phyloP scores from a whole-genome alignment of 1,140 invertebrate species.

The Dendrolimus kikuchii region DNA sequence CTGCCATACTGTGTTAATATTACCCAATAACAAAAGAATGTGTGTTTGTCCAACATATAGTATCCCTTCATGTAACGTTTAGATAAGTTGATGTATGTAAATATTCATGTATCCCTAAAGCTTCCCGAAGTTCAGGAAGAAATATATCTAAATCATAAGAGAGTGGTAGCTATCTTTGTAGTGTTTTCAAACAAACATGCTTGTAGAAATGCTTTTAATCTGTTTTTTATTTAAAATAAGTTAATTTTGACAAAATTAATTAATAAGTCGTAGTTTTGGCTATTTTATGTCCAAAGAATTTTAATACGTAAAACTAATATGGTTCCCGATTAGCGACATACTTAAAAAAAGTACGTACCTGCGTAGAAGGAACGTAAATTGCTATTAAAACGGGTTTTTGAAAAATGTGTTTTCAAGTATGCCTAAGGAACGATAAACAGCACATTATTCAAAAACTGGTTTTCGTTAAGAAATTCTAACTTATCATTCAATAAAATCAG shows the following conservation, averaged over 20 bases:
- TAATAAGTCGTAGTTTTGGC: slow-evolving; percentile 44
- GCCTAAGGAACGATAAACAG: no score
- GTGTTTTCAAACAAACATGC: slow-evolving; percentile 14
- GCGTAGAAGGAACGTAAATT: no score
- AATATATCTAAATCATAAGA: slow-evolving; percentile 4
- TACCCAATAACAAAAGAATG: slow-evolving; percentile 44
- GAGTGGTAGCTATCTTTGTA: slow-evolving; percentile 14
- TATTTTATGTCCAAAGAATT: slow-evolving; percentile 50
- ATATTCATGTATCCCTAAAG: slow-evolving; percentile 9
- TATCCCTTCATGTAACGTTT: slow-evolving; percentile 11
- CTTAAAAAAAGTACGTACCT: no score
- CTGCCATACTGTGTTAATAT: slow-evolving; percentile 50
- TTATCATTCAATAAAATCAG: no score
- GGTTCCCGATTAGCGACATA: no score
- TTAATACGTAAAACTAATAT: slow-evolving; percentile 5
- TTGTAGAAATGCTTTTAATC: slow-evolving; percentile 25
- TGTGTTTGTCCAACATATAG: slow-evolving; percentile 38
- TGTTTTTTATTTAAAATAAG: slow-evolving; percentile 19
- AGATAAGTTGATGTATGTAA: slow-evolving; percentile 3
- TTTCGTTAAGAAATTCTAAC: no score
- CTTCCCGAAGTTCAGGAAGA: slow-evolving; percentile 35
- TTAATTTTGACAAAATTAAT: no score
- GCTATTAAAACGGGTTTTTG: no score
- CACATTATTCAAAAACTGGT: no score
- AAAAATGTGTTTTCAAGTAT: no score